Percentiles rank a stretch among this genome's conserved stretches.
Conservation (phyloP, 2,888 invertebrate genomes). For the Adineta ricciae region DNA sequence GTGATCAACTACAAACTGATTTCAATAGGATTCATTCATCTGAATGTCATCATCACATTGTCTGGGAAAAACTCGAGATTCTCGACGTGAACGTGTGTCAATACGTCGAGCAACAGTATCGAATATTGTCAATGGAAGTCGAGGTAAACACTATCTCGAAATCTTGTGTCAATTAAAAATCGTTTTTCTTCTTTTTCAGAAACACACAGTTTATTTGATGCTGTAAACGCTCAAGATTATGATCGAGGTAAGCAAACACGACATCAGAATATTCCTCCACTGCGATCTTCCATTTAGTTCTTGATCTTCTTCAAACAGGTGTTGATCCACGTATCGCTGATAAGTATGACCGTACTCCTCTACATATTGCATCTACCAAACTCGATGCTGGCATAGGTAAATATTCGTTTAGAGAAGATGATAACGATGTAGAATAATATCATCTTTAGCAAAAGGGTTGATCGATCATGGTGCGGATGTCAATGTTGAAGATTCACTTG, state of each 20-base stretch:
- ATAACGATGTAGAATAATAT: no score
- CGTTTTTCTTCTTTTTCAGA: not conserved
- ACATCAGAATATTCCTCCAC: not conserved
- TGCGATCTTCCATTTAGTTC: not conserved
- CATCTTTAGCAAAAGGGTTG: not conserved
- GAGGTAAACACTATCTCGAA: not conserved
- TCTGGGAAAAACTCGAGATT: not conserved
- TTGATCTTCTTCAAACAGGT: slow-evolving; percentile 12
- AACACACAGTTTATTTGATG: not conserved
- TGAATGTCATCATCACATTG: not conserved
- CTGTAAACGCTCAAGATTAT: not conserved
- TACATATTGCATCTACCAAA: slow-evolving; percentile 11
- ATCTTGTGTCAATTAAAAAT: not conserved
- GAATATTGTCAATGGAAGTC: not conserved
- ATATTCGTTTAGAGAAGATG: not conserved
- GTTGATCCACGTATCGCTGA: not conserved
- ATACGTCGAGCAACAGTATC: not conserved
- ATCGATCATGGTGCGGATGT: slow-evolving; percentile 7
- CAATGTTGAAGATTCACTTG: slow-evolving; percentile 38
- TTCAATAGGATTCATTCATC: no score
- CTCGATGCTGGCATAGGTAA: not conserved
- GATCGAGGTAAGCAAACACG: not conserved
- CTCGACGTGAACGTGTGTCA: slow-evolving; percentile 10
- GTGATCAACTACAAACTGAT: no score
- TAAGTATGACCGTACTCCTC: not conserved